Evolutionary conservation across 2,113 vertebrate species (phyloP), one percentile per base, ranked within the genome.

Genomic region (Tamias sibiricus): DNA sequence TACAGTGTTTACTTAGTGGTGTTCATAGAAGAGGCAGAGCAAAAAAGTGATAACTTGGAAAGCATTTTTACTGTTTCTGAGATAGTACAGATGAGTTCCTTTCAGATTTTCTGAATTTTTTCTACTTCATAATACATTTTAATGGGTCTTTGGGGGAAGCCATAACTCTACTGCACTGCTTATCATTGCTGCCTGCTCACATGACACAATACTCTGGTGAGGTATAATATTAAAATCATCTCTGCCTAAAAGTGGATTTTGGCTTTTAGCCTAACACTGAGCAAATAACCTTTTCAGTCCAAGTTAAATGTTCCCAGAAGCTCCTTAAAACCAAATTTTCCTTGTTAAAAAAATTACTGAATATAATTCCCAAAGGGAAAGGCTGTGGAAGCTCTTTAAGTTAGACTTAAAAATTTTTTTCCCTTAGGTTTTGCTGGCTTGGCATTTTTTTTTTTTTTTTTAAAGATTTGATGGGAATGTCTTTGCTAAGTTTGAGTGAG

Each of bases 171-270:
- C 90, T 97, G 13, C 95, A 52, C 83, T 97, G 93, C 94, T 97
- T 98, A 97, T 95, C 93, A 19, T 44, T 68, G 89, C 91, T 3
- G 13, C 77, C 84, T 92, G 84, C 89, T 98, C 37, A 94, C 80
- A 93, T 97, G 85, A 96, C 96, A 96, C 19, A 95, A 62, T 98
- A 98, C 97, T 97, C 95, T 95, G 69, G 52, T 96, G 96, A 97
- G 96, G 54, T 97, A 26, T 86, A 95, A 94, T 96, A 91, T 95
- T 98, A 96, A 97, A 87, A 79, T 98, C 74, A 91, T 9, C 69
- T 97, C 66, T 96, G n/a, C 79, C 97, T 86, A 92, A 98, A 98
- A 97, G 94, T 2, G 77, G 62, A 82, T 96, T 98, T 98, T 98
- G 71, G 77, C 88, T 97, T 98, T 91, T 95, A 90, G 62, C 93